A percentile compares a stretch with the other conserved stretches of the same genome.
phyloP scores from a whole-genome alignment of 2,797 vertebrate genomes.

The Schizopygopsis malacanthus region DNA sequence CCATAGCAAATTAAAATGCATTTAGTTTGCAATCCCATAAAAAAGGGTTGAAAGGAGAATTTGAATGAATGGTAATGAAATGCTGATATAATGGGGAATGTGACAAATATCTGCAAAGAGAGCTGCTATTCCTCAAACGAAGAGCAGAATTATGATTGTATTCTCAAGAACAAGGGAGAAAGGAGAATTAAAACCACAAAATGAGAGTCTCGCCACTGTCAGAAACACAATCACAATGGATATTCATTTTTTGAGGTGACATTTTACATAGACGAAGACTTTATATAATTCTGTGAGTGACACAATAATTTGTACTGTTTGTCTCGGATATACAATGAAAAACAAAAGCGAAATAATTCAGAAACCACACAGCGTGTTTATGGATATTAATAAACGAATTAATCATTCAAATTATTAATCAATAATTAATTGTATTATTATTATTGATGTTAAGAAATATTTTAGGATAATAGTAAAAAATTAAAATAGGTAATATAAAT shows the following conservation, averaged over 20 bases:
- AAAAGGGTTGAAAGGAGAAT: constrained; percentile 49
- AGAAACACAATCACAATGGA: constrained; percentile 4
- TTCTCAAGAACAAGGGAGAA: constrained; percentile 1
- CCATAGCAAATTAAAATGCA: constrained; percentile 55
- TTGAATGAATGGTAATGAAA: constrained; percentile 52
- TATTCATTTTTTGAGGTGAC: not conserved
- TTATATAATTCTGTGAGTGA: not conserved
- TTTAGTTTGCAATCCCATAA: constrained; percentile 57
- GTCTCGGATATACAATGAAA: not conserved
- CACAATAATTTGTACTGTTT: not conserved
- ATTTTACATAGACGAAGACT: not conserved
- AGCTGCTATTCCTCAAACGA: constrained; percentile 7
- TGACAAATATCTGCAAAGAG: constrained; percentile 36
- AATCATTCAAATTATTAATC: not conserved
- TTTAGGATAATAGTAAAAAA: not conserved
- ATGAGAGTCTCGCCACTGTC: not conserved
- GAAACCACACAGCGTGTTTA: not conserved
- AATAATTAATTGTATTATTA: not conserved
- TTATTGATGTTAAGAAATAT: not conserved
- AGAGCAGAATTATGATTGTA: constrained; percentile 38
- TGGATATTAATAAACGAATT: not conserved
- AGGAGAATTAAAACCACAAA: constrained; percentile 1
- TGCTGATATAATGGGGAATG: constrained; percentile 37
- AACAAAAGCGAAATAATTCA: not conserved
- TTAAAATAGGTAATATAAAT: too few species aligned